Base-by-base conservation (phyloP, 2,113 vertebrate species). In the Chloroceryle aenea region DNA sequence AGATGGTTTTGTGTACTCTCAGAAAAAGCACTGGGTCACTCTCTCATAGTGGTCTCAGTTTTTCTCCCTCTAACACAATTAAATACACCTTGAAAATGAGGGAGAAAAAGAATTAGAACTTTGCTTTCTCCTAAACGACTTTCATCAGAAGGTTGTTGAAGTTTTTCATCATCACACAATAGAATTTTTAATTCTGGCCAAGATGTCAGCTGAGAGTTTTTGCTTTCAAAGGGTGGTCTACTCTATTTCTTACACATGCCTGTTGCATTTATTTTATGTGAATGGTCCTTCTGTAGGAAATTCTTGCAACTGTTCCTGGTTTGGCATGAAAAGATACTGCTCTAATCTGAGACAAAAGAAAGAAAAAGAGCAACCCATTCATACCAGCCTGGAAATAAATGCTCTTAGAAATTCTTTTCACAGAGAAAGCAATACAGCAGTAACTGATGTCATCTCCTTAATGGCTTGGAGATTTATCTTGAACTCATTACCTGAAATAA, bases 401-500 rank as follows among this genome's bases (percentile, higher is more conserved):
- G 6, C 36, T 94, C 40, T 48, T 76, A 53, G 58, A 52, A 96
- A 95, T 68, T 91, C 16, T 73, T 14, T 42, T 87, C 77, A 76
- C 67, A 79, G 45, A 73, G 67, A 89, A 82, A 96, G 68, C 56
- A 93, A 62, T 30, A 61, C 32, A 82, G 62, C 40, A 82, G 50
- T 18, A 66, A 62, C 25, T 69, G 76, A 76, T 87, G 69, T 6
- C 1, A 23, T 83, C 56, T 69, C 91, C 50, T 79, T 86, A 82
- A 66, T 73, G n/a, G 22, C 42, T 50, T 83, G 66, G 58, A 89
- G 71, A 69, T 87, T 96, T 82, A 80, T 91, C 76, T 86, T 81
- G 52, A 89, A 90, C 50, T 89, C 32, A 29, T 91, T 90, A 90
- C 67, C 59, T 95, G 72, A 91, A 90, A 87, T 85, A 80, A 91